Conservation (phyloP, 30 jellyfish, hydroid and myxozoan genomes). For the Haliclystus octoradiatus region DNA sequence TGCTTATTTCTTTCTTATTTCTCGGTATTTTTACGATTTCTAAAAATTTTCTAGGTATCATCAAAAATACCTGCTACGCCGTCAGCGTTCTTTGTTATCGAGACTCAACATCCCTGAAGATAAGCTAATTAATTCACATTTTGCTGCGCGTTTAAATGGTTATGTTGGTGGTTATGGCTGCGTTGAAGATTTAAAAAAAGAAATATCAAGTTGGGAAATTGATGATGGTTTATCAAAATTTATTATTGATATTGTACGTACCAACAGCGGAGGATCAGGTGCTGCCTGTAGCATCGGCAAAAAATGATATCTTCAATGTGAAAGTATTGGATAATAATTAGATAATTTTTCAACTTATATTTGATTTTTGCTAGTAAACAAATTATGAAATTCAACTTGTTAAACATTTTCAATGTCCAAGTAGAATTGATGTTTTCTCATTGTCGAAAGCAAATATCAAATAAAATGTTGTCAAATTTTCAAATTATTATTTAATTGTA, state of each 20-base stretch:
- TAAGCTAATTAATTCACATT: slow-evolving; percentile 49
- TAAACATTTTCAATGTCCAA: too few species aligned
- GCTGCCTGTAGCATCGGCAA: slow-evolving; percentile 25
- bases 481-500: too few species aligned
- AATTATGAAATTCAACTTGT: too few species aligned
- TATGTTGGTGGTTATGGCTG: slow-evolving; percentile 83
- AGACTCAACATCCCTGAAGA: slow-evolving; percentile 50
- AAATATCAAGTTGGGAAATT: slow-evolving; percentile 55
- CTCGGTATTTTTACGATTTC: background rate
- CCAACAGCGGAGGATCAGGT: slow-evolving; percentile 50
- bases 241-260: slow-evolving; percentile 26
- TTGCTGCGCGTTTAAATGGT: slow-evolving; percentile 91
- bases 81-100: slow-evolving; percentile 44
- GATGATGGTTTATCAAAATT: slow-evolving; percentile 36
- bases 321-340: too few species aligned
- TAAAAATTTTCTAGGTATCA: slow-evolving; percentile 53
- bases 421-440: too few species aligned
- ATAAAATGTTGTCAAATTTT: too few species aligned
- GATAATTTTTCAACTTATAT: too few species aligned
- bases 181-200: slow-evolving; percentile 19
- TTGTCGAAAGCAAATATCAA: too few species aligned
- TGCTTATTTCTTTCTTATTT: too few species aligned
- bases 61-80: slow-evolving; percentile 78
- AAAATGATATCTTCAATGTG: background rate
- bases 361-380: too few species aligned